phyloP scores from a whole-genome alignment of 2,888 invertebrate species.

The Alsophila aescularia region DNA sequence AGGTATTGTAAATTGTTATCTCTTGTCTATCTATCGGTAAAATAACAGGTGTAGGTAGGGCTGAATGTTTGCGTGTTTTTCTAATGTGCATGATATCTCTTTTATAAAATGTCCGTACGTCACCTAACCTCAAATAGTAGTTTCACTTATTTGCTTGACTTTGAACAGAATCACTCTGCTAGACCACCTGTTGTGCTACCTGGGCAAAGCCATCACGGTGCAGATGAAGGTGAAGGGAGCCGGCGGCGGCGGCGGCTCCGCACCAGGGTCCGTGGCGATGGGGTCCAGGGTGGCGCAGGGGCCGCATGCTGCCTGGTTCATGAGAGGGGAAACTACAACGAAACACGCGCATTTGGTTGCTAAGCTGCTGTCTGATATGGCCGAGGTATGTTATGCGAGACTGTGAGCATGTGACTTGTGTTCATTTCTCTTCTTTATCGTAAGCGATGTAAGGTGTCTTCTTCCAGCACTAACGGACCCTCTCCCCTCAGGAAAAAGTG shows the following conservation, averaged over 20 bases:
- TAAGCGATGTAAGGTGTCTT: background rate
- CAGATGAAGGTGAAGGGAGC: constrained; percentile 90
- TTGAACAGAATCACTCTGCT: constrained; percentile 77
- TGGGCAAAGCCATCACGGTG: constrained; percentile 95
- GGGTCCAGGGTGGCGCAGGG: constrained; percentile 72
- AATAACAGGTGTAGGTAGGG: too few relatives aligned
- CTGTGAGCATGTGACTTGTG: too few relatives aligned
- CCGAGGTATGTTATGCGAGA: constrained; percentile 86
- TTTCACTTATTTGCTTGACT: background rate
- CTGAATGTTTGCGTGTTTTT: too few relatives aligned
- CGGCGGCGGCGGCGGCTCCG: constrained; percentile 57
- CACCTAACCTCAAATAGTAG: too few relatives aligned
- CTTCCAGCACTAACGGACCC: background rate
- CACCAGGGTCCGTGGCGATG: constrained; percentile 80
- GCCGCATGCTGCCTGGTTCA: constrained; percentile 89
- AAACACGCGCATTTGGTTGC: constrained; percentile 96
- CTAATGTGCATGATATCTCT: too few relatives aligned
- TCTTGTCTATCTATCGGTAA: too few relatives aligned
- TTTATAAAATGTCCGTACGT: too few relatives aligned
- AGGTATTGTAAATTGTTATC: too few relatives aligned
- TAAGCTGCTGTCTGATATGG: constrained; percentile 95
- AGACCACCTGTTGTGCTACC: constrained; percentile 95
- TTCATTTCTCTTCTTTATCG: too few relatives aligned
- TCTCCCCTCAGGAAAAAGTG: constrained; percentile 90
- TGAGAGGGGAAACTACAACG: constrained; percentile 92